These are phyloP conservation scores for Holcopasites calliopsidis DNA, from an alignment of 1,140 invertebrate genomes.

Conservation along the genomic window DNA sequence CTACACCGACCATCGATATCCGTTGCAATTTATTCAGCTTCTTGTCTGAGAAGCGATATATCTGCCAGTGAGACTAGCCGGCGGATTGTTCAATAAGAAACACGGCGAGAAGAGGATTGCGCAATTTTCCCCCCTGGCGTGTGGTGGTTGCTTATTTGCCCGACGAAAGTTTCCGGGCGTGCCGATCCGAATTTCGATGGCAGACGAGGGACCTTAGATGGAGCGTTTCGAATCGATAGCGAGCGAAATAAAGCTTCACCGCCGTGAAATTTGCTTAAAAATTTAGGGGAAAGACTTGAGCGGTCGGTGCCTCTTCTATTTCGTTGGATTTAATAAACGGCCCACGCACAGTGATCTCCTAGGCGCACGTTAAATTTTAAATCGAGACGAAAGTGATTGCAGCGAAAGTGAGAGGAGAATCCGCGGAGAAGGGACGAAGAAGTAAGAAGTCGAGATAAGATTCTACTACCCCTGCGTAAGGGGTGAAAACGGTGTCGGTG, in stretches of 20 bases:
- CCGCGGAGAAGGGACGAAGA: no score
- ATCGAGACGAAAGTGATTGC: no score
- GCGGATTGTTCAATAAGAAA: no score
- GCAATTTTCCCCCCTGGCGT: neutral
- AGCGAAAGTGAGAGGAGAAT: no score
- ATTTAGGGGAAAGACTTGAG: neutral
- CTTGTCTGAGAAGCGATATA: neutral
- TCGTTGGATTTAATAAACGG: no score
- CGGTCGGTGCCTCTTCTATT: neutral
- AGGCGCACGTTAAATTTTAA: neutral
- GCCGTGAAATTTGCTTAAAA: conserved; percentile 2
- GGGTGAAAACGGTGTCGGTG: neutral
- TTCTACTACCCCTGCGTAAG: neutral
- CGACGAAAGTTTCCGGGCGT: neutral
- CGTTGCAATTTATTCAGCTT: neutral
- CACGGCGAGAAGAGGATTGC: neutral
- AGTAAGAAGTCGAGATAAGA: neutral
- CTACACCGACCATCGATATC: neutral
- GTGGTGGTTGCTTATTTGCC: neutral
- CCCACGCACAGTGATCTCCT: no score
- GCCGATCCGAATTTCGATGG: conserved; percentile 17
- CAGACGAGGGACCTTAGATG: neutral
- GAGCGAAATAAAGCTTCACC: conserved; percentile 1
- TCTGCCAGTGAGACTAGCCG: no score
- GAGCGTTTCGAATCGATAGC: neutral